Evolutionary conservation across 1,140 invertebrate genomes (phyloP).

Genomic region (Euwallacea fornicatus): DNA sequence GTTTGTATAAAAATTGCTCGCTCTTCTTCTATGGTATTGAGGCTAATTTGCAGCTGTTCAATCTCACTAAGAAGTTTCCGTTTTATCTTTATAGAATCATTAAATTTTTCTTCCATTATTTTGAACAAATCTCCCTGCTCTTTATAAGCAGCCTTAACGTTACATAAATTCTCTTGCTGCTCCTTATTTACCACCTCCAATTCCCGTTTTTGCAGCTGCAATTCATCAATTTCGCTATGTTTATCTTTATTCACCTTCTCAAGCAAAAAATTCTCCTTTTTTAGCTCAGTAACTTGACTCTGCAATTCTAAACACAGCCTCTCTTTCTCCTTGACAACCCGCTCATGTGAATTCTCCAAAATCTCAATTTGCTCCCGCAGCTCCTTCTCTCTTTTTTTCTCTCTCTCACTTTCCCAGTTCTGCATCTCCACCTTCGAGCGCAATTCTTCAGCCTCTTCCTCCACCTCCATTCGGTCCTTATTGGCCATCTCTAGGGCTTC

Average conservation of each 20-base stretch:
- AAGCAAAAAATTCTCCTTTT: too few relatives aligned
- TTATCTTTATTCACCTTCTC: too few relatives aligned
- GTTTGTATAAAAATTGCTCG: neutral
- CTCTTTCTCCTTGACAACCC: neutral
- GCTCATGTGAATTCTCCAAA: neutral
- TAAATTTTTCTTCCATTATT: too few relatives aligned
- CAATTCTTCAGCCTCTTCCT: neutral
- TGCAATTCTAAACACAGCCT: neutral
- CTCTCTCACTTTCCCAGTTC: neutral
- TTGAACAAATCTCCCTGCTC: too few relatives aligned
- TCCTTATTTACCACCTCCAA: too few relatives aligned
- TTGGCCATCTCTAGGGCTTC: slow-evolving; percentile 38
- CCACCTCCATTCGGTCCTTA: slow-evolving; percentile 22
- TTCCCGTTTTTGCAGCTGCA: too few relatives aligned
- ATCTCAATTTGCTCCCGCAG: neutral
- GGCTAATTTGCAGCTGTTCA: neutral
- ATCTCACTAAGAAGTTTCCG: neutral
- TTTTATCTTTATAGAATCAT: too few relatives aligned
- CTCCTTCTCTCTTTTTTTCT: neutral
- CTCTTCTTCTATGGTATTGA: neutral
- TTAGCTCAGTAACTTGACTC: neutral
- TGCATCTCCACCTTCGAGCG: neutral
- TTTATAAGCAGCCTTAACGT: too few relatives aligned
- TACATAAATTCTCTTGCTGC: too few relatives aligned
- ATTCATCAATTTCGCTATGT: too few relatives aligned